Conservation (phyloP, 1,140 invertebrate genomes). For the Dendroctonus valens region DNA sequence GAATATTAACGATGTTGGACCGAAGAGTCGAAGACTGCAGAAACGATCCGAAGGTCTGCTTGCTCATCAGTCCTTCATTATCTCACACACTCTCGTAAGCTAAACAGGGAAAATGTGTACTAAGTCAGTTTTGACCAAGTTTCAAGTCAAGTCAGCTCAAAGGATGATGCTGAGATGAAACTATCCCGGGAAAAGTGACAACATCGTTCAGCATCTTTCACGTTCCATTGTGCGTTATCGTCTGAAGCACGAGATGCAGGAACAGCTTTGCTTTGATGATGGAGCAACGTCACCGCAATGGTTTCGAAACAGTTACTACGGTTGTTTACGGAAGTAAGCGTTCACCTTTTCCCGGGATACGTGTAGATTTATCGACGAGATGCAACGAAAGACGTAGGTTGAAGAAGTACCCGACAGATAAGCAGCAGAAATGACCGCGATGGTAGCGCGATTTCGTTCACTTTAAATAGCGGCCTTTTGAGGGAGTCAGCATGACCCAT, state of each 20-base stretch:
- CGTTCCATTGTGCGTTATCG: slow-evolving; percentile 23
- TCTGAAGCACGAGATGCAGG: slow-evolving; percentile 9
- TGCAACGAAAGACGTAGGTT: slow-evolving; percentile 10
- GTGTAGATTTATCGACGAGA: slow-evolving; percentile 23
- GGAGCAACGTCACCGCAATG: slow-evolving; percentile 24
- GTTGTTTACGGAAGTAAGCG: slow-evolving; percentile 25
- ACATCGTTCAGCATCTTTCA: slow-evolving; percentile 18
- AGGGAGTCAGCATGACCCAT: no score
- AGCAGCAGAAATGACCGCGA: slow-evolving; percentile 6
- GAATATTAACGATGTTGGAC: no score
- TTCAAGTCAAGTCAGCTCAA: neutral
- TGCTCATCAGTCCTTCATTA: neutral
- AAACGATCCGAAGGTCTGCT: no score
- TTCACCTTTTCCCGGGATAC: slow-evolving; percentile 13
- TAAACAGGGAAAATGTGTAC: neutral
- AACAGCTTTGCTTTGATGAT: slow-evolving; percentile 17
- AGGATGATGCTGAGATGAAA: neutral
- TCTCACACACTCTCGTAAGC: neutral
- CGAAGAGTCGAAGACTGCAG: no score
- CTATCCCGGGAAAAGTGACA: neutral
- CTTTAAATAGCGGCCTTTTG: neutral
- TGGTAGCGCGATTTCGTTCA: neutral
- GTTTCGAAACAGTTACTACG: slow-evolving; percentile 15
- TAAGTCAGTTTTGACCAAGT: neutral
- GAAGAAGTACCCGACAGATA: slow-evolving; percentile 9